Conservation (phyloP, 2,888 invertebrate species). For the Meloe dianella region DNA sequence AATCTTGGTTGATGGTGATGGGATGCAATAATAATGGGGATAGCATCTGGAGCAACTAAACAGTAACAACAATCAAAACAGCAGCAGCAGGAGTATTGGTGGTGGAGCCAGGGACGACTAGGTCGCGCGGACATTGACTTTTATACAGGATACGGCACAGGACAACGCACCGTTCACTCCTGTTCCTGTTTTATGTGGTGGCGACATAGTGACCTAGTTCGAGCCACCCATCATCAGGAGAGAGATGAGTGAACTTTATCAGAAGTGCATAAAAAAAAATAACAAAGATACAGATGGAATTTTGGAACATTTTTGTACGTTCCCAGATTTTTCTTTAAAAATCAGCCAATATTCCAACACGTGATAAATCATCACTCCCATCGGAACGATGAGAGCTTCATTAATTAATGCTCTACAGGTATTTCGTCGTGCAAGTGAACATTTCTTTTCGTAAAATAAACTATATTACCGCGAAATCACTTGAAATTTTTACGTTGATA, state of each 20-base stretch:
- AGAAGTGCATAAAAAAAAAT: constrained; percentile 6
- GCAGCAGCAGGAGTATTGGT: background rate
- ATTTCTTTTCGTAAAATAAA: constrained; percentile 1
- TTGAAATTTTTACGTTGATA: constrained; percentile 5
- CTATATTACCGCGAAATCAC: background rate
- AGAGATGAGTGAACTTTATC: background rate
- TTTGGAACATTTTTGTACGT: background rate
- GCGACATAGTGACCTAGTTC: constrained; percentile 57
- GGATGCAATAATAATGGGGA: constrained; percentile 17
- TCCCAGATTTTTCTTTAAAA: background rate
- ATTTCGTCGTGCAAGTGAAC: constrained; percentile 27
- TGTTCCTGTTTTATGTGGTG: constrained; percentile 39
- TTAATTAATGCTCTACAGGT: constrained; percentile 16
- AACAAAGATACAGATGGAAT: background rate
- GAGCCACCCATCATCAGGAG: constrained; percentile 31
- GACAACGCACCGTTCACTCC: constrained; percentile 40
- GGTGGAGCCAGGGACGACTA: constrained; percentile 28
- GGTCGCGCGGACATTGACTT: constrained; percentile 51
- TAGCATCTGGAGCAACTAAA: background rate
- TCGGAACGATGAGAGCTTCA: constrained; percentile 16
- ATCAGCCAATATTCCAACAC: constrained; percentile 27
- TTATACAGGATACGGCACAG: constrained; percentile 36
- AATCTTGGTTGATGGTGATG: constrained; percentile 26
- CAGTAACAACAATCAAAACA: background rate
- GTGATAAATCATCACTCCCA: constrained; percentile 23